Conservation (phyloP, 2,113 vertebrate species). For the Athene cunicularia region DNA sequence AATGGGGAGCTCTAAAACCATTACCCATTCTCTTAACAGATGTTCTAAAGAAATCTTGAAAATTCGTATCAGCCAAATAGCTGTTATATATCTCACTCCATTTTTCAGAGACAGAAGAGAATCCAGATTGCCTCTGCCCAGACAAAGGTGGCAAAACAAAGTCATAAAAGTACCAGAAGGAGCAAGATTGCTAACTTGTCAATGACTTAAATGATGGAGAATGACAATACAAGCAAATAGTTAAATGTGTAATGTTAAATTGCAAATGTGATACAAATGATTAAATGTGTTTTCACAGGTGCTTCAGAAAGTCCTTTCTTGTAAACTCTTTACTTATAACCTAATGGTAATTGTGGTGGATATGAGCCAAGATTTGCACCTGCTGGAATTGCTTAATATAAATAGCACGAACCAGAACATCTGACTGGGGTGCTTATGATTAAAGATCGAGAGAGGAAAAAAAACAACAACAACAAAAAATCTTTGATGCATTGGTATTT, state of each 20-base stretch:
- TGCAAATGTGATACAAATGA: neutral
- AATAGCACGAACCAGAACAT: neutral
- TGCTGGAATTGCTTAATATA: conserved; percentile 18
- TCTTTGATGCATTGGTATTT: neutral
- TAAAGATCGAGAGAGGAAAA: neutral
- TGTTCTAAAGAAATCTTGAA: neutral
- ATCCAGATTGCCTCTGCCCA: neutral
- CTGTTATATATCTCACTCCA: neutral
- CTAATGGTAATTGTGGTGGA: neutral
- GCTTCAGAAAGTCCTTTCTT: neutral
- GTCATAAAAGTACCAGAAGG: neutral
- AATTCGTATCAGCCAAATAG: neutral
- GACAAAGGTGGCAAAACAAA: neutral
- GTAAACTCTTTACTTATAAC: neutral
- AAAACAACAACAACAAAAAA: neutral
- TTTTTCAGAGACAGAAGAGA: neutral
- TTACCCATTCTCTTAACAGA: neutral
- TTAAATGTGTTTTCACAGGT: neutral
- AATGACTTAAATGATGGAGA: neutral
- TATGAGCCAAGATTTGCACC: conserved; percentile 20
- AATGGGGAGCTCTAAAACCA: neutral
- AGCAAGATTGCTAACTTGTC: neutral
- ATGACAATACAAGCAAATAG: neutral
- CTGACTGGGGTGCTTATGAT: neutral
- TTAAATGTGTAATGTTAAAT: neutral